Conservation (phyloP, 2,797 vertebrate genomes). For the Mareca strepera region DNA sequence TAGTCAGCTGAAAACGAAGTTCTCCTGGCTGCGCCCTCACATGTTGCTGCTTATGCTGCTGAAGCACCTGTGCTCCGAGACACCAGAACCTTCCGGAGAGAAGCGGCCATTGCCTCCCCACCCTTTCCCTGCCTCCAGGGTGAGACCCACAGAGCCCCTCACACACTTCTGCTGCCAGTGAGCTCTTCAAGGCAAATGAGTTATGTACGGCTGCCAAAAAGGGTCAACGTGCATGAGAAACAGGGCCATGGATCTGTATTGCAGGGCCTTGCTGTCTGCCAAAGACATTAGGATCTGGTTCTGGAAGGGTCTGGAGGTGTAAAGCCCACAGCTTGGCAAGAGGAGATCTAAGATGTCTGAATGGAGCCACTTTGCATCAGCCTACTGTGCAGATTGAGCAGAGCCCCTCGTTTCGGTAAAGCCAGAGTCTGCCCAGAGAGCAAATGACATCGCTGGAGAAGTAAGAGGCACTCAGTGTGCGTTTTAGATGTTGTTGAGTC, state of each 20-base stretch:
- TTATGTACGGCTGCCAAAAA: accelerated
- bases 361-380: not conserved
- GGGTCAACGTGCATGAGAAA: not conserved
- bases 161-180: not conserved
- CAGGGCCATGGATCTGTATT: accelerated
- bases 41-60: conserved; percentile 20
- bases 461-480: not conserved
- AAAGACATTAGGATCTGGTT: not conserved
- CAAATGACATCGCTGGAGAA: not conserved
- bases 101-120: not conserved
- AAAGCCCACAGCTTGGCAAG: not conserved
- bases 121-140: not conserved
- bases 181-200: not conserved
- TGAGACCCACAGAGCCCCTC: accelerated
- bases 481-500: not conserved
- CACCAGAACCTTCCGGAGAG: not conserved
- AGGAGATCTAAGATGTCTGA: not conserved
- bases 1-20: conserved; percentile 36
- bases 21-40: not conserved
- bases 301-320: not conserved
- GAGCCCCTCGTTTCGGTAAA: not conserved
- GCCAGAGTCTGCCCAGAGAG: not conserved
- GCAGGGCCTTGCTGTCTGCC: not conserved
- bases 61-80: not conserved
- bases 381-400: not conserved